phyloP scores from a whole-genome alignment of 2,888 invertebrate genomes.

The Bimastos eiseni region DNA sequence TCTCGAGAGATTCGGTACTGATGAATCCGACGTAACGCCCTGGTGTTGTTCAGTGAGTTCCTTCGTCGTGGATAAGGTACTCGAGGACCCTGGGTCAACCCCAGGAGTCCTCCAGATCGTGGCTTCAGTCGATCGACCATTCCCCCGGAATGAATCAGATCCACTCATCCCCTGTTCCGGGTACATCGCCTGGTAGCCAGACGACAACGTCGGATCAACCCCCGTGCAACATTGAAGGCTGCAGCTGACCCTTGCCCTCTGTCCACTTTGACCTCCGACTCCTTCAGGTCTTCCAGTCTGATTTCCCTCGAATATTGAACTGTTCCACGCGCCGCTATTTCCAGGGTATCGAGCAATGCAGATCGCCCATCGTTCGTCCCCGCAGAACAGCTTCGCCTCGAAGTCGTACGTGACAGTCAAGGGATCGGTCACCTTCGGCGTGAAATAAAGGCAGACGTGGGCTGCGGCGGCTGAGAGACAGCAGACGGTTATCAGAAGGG shows the following conservation, averaged over 20 bases:
- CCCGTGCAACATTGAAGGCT: background rate
- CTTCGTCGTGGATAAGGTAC: background rate
- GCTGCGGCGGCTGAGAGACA: background rate
- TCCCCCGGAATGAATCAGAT: background rate
- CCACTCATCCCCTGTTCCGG: background rate
- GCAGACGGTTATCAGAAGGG: background rate
- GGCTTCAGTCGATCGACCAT: background rate
- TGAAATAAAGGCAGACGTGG: constrained; percentile 13
- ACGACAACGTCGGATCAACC: background rate
- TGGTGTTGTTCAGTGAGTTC: background rate
- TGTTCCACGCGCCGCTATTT: background rate
- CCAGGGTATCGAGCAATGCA: background rate
- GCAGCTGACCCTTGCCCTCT: background rate
- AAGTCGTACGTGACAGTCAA: background rate
- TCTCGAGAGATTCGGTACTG: background rate
- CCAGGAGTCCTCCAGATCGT: background rate
- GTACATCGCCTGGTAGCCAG: background rate
- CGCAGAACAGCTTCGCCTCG: background rate
- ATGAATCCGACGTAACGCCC: background rate
- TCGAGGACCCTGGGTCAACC: background rate
- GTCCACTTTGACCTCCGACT: too few species aligned
- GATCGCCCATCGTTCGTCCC: background rate
- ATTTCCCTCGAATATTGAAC: background rate
- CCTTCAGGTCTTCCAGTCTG: background rate
- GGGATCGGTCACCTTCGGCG: background rate